Evolutionary conservation across 2,888 invertebrate species (phyloP), one percentile per base, ranked within the genome.

Genomic region (Macaria notata): DNA sequence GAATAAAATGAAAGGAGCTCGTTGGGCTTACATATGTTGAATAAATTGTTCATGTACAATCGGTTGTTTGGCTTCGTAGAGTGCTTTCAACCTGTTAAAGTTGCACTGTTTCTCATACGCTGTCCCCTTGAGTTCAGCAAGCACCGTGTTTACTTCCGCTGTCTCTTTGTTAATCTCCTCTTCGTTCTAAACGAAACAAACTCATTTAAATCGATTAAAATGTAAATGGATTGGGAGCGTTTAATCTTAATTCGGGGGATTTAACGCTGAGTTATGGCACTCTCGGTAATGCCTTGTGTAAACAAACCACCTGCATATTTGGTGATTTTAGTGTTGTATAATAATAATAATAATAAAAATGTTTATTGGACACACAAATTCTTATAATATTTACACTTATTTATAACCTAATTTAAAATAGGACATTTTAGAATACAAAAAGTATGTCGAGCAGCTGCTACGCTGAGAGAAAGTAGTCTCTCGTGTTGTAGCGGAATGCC

Each of bases 1-100:
- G 41, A 31, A 42, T 8, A 46, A 9, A 33, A 38, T 31, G 31
- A n/a, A 47, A 48, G 1, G 19, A 49, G 61, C 19, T 49, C 49
- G 33, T 7, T 38, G 43, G 38, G 51, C 76, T 74, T 63, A 87
- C 87, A 81, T 56, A 46, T 73, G 70, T 9, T 54, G 57, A 3
- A 81, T 70, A n/a, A 86, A 52, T 47, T 84, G 66, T 46, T 77
- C 79, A 2, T 85, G 81, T 5, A 86, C 62, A 4, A 65, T 59
- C 0, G 78, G 68, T 8, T 60, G 52, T 29, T 82, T 57, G 5
- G 52, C 54, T 5, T 72, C 69, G 4, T 79, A 63, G 54, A 75
- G 62, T 31, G 54, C 53, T 51, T 70, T 75, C 54, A 84, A 50
- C 55, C 76, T 72, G 49, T 73, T 68, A 39, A 79, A 71, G 39